Base-by-base conservation (phyloP, 2,888 invertebrate genomes). In the Sarcophaga variegata region DNA sequence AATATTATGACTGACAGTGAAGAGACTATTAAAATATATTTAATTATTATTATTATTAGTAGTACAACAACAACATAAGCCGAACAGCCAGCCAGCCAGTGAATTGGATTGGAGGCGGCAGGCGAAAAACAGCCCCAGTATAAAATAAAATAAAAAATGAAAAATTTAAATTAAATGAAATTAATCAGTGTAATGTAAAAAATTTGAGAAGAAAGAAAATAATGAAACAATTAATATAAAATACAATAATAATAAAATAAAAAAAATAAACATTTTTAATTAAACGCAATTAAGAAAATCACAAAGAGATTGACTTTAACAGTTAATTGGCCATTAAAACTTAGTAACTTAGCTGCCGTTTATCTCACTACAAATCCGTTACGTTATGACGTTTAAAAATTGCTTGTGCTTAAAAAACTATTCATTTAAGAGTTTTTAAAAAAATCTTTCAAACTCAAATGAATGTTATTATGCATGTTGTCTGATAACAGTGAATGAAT, bases 11-110 rank as follows among this genome's bases (percentile, higher is more conserved):
- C 12, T 14, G 54, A 54, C 17, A 54, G 54, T 1, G 22, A 22
- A 22, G 54, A 54, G 54, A 54, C 54, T 54, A 54, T 54, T 54
- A 5, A 54, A 54, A 62, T 60, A 49, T 78, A 62, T 59, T 76
- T 81, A 66, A 78, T 37, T 37, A 37, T 37, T 37, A 37, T 37
- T 37, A 37, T 37, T 37, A 78, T 54, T 54, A 60, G 77, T 70
- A 71, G 79, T 79, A 83, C 83, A 79, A 70, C 69, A 81, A 83
- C 79, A 79, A 70, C 63, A 81, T 62, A 71, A 79, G 62, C 62
- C 62, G n/a, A 20, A n/a, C 22, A 62, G 6, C n/a, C 62, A 62
- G 62, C 62, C 20, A 62, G 71, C 60, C 82, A 77, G 77, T 45
- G 62, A 67, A 10, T 25, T 27, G 20, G 14, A 14, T 49, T 22